These are phyloP conservation scores for Sisyra terminalis DNA, from an alignment of 2,888 invertebrate genomes.

Conservation along the genomic window DNA sequence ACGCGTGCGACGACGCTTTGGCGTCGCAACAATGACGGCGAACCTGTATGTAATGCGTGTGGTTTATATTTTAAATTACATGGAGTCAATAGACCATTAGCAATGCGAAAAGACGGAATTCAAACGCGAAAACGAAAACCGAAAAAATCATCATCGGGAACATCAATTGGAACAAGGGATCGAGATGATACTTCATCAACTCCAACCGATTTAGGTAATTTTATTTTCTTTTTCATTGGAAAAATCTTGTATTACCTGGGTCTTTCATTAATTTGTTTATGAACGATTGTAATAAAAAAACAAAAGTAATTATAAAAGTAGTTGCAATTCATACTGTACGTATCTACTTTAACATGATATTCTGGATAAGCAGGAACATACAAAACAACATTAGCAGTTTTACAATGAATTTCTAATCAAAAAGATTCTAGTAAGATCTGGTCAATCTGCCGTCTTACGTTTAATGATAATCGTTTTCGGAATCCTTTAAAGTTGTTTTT, in stretches of 20 bases:
- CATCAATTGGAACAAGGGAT: slow-evolving; percentile 12
- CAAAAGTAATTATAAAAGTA: too few species aligned
- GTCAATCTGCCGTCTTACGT: too few species aligned
- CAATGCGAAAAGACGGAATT: slow-evolving; percentile 93
- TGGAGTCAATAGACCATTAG: slow-evolving; percentile 78
- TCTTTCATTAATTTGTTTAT: too few species aligned
- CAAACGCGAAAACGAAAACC: slow-evolving; percentile 92
- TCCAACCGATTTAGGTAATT: not conserved
- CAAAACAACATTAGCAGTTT: too few species aligned
- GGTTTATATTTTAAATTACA: slow-evolving; percentile 94
- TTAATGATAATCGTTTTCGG: too few species aligned
- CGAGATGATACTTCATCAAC: slow-evolving; percentile 3
- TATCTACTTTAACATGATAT: too few species aligned
- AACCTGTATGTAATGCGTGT: slow-evolving; percentile 97
- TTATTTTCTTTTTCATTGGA: not conserved
- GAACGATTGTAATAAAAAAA: too few species aligned
- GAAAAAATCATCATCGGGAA: slow-evolving; percentile 46
- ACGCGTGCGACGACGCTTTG: slow-evolving; percentile 96
- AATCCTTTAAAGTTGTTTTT: too few species aligned
- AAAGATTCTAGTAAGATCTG: too few species aligned
- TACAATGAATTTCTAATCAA: too few species aligned
- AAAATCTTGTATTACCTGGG: not conserved
- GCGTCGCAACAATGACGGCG: slow-evolving; percentile 95
- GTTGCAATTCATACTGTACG: too few species aligned
- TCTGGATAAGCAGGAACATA: too few species aligned